phyloP scores from a whole-genome alignment of 2,888 invertebrate species.

The Mesorhabditis belari region DNA sequence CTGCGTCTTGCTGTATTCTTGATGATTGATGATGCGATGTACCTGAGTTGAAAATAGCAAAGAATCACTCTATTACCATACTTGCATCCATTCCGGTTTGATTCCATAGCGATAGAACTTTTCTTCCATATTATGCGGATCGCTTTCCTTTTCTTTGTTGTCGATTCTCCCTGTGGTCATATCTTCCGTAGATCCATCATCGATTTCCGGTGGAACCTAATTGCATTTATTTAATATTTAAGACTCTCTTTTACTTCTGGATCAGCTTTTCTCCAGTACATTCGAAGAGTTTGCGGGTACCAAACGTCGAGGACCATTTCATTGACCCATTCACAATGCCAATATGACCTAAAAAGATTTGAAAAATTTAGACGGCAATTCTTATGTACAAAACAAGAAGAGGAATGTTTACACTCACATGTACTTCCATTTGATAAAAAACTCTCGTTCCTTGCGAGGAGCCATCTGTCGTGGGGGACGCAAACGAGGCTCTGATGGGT shows the following conservation, averaged over 20 bases:
- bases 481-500: conserved; percentile 12
- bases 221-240: no score
- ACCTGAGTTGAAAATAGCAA: conserved; percentile 56
- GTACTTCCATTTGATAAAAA: conserved; percentile 94
- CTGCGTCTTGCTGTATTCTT: conserved; percentile 50
- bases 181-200: conserved; percentile 63
- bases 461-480: conserved; percentile 42
- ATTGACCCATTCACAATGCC: conserved; percentile 95
- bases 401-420: no score
- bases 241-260: no score
- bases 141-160: conserved; percentile 52
- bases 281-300: conserved; percentile 71
- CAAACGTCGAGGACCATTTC: conserved; percentile 40
- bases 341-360: no score
- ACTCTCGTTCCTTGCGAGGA: conserved; percentile 66
- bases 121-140: conserved; percentile 58
- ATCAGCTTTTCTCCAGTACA: conserved; percentile 87
- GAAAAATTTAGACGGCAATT: no score
- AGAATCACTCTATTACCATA: conserved; percentile 49
- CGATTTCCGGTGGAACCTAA: conserved; percentile 89
- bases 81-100: conserved; percentile 90
- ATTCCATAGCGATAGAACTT: conserved; percentile 78
- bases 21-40: conserved; percentile 91
- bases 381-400: no score
- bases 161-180: conserved; percentile 47